phyloP scores from a whole-genome alignment of 2,888 invertebrate genomes.

The Melikaiella ostensackeni region DNA sequence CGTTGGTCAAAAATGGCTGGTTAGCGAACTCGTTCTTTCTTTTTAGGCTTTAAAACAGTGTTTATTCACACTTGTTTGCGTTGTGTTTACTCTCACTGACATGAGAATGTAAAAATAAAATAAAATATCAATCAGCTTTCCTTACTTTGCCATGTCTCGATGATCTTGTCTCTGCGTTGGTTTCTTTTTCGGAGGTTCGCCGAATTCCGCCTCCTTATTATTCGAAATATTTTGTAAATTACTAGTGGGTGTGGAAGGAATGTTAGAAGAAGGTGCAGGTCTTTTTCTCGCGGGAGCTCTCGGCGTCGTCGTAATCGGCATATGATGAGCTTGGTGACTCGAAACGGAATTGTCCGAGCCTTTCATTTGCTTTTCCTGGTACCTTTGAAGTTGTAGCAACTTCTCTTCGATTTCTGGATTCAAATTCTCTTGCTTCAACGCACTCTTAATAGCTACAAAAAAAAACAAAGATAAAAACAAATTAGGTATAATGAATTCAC shows the following conservation, averaged over 20 bases:
- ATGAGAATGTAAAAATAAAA: too few relatives aligned
- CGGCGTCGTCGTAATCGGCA: slow-evolving; percentile 68
- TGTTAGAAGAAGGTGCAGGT: slow-evolving; percentile 68
- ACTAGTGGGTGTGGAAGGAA: slow-evolving; percentile 52
- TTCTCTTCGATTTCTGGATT: slow-evolving; percentile 96
- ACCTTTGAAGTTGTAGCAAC: slow-evolving; percentile 90
- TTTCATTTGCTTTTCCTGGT: slow-evolving; percentile 89
- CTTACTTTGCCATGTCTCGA: slow-evolving; percentile 67
- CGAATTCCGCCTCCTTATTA: slow-evolving; percentile 65
- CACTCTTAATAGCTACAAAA: slow-evolving; percentile 90
- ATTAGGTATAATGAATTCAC: not conserved
- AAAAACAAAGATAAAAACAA: slow-evolving; percentile 26
- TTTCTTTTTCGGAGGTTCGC: slow-evolving; percentile 71
- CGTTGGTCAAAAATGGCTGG: too few relatives aligned
- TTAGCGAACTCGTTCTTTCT: too few relatives aligned
- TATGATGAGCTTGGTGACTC: slow-evolving; percentile 67
- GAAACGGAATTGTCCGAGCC: slow-evolving; percentile 72
- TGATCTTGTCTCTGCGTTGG: slow-evolving; percentile 66
- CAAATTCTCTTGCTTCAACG: slow-evolving; percentile 93
- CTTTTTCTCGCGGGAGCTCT: slow-evolving; percentile 80
- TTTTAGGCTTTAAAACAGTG: too few relatives aligned
- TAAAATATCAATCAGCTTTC: not conserved
- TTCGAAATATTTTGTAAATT: slow-evolving; percentile 48
- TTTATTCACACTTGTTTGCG: too few relatives aligned
- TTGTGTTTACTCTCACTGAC: too few relatives aligned